Evolutionary conservation across 35 echinoderm and acorn worm species (phyloP), one percentile per base, ranked within the genome.

Genomic region (Chiridota heheva): DNA sequence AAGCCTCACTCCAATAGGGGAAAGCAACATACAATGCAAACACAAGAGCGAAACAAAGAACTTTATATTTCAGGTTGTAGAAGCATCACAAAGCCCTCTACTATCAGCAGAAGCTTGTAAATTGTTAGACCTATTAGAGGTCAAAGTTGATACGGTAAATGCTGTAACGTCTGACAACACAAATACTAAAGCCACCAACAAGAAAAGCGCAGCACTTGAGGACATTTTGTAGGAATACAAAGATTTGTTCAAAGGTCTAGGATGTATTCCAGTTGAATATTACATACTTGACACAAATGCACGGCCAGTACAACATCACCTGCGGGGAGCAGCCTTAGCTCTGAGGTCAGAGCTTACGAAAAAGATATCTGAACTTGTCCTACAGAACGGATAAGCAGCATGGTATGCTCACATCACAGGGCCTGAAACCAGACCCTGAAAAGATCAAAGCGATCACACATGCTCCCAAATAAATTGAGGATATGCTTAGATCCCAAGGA

Each of bases 221-320:
- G 35, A 68, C n/a, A 79, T 87, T 3, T n/a, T 78, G 2, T 38
- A 2, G 40, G 84, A 87, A 79, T 87, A 87, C 42, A 55, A 79
- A 29, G 84, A 87, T 58, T 41, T 78, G 5, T 87, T 79, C 32
- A 32, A 87, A 29, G 84, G 84, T 0, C 42, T 87, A 10, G 84
- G 72, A 20, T 87, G 84, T 42, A 33, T 87, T 3, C 84, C 84
- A 32, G 84, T 72, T 20, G 73, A 78, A 66, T 78, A 87, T 76
- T 43, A 69, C 27, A 61, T 87, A 15, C 51, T 65, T 38, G 72
- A 87, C 39, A 17, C 58, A 29, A 79, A 38, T 18, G 58, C 68
- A 7, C 57, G 43, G 31, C 84, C 84, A 66, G 71, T 76, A 15
- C 78, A 87, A 31, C 84, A 87, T 43, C 47, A 44, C 22, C 69